Evolutionary conservation across 30 jellyfish, hydroid and myxozoan genomes (phyloP).

Genomic region (Rhopilema esculentum): DNA sequence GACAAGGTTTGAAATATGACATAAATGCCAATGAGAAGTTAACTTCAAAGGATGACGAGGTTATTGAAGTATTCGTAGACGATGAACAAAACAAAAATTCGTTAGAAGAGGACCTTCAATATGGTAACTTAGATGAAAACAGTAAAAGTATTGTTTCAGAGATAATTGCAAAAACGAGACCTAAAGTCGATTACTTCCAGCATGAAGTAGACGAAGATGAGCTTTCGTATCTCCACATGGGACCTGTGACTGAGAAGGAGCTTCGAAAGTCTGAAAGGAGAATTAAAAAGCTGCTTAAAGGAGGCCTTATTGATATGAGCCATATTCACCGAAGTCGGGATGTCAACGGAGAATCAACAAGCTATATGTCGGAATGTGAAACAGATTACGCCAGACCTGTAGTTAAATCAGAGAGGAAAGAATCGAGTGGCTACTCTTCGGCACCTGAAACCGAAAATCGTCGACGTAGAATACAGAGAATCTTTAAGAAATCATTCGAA

Average conservation of each 20-base stretch:
- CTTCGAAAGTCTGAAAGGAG: constrained; percentile 87
- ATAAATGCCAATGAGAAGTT: constrained; percentile 14
- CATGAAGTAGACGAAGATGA: constrained; percentile 79
- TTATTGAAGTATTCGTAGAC: constrained; percentile 63
- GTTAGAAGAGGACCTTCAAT: constrained; percentile 5
- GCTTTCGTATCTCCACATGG: constrained; percentile 45
- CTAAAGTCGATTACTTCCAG: constrained; percentile 56
- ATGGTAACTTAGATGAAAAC: constrained; percentile 12
- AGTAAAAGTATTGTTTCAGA: constrained; percentile 43
- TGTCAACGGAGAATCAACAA: constrained; percentile 13
- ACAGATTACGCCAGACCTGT: constrained; percentile 44
- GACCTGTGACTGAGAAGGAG: constrained; percentile 89
- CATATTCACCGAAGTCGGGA: constrained; percentile 26
- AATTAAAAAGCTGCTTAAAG: constrained; percentile 84
- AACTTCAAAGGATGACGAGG: constrained; percentile 28
- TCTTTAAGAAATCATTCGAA: constrained; percentile 39
- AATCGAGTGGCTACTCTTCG: constrained; percentile 87
- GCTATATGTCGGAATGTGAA: constrained; percentile 77
- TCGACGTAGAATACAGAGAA: constrained; percentile 57
- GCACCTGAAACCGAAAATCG: constrained; percentile 96
- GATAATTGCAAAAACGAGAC: constrained; percentile 52
- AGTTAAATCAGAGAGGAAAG: constrained; percentile 15
- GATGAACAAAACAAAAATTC: constrained; percentile 12
- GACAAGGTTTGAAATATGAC: constrained; percentile 25
- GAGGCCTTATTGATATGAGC: constrained; percentile 60